Evolutionary conservation across 1,140 invertebrate genomes (phyloP), one percentile per base, ranked within the genome.

Genomic region (Aporrectodea caliginosa): DNA sequence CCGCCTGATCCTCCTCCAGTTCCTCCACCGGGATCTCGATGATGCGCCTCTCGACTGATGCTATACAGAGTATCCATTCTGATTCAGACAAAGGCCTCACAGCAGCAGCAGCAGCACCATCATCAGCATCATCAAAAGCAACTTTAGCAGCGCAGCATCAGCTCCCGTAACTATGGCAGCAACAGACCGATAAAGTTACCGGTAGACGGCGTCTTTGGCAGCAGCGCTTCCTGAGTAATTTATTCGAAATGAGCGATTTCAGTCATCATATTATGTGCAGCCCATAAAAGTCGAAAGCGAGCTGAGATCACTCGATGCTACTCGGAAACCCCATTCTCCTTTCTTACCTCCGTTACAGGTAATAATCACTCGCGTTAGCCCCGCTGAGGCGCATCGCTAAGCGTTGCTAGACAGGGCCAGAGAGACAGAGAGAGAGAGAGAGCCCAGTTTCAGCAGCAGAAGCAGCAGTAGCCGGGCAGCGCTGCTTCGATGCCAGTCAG

Each of bases 21-120:
- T n/a, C n/a, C n/a, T n/a, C n/a, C n/a, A n/a, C n/a, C n/a, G n/a
- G n/a, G n/a, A 6, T 58, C 43, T 6, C 43, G 43, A 58, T 58
- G 43, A 58, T 58, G 43, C 43, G 43, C 43, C 43, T 58, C 43
- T 58, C 43, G 43, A 58, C 43, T 58, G 43, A 58, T 58, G 43
- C 43, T 58, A 22, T 58, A 58, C 43, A 58, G 43, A 22, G 43
- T 12, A 58, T 58, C 43, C 43, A 58, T 58, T 22, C 6, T 22
- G 43, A 58, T 6, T 6, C 43, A 22, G 6, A 6, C 43, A 22
- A 22, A 22, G 43, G 43, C 43, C 43, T 6, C 43, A 22, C 6
- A 22, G 43, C 43, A 12, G 6, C 6, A 22, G 43, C 6, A 6
- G 43, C 43, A 12, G 43, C 6, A 22, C 43, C 6, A 22, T 58